Percentiles rank a stretch among this genome's conserved stretches.
Conservation (phyloP, 2,797 vertebrate species). For the Sebastiscus albofasciatus region DNA sequence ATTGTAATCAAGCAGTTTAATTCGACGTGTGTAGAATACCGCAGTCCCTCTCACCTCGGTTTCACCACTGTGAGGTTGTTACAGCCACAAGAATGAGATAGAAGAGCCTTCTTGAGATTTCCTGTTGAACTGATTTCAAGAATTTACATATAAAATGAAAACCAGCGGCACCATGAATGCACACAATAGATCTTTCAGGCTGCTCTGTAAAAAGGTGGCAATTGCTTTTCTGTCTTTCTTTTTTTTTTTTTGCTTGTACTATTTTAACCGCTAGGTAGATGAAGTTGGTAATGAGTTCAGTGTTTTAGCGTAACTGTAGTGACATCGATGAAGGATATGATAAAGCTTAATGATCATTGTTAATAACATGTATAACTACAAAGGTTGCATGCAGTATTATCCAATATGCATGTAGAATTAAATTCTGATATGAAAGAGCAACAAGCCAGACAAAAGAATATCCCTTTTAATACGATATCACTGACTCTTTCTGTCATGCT, state of each 20-base stretch:
- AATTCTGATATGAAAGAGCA: background rate
- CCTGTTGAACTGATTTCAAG: conserved; percentile 11
- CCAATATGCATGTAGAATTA: background rate
- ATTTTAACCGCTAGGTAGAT: background rate
- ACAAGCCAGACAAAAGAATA: background rate
- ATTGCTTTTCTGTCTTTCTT: background rate
- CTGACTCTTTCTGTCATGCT: background rate
- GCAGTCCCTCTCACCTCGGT: background rate
- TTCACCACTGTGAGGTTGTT: background rate
- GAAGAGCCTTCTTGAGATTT: conserved; percentile 3
- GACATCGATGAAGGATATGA: background rate
- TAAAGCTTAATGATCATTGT: background rate
- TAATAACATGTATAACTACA: background rate
- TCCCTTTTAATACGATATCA: background rate
- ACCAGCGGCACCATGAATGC: conserved; percentile 1
- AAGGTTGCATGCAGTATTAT: background rate
- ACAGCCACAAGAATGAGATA: background rate
- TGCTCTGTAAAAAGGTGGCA: background rate
- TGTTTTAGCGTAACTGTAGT: background rate
- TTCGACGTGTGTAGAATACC: background rate
- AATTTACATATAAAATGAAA: conserved; percentile 50
- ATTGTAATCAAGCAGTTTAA: background rate
- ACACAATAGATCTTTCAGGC: conserved; percentile 20
- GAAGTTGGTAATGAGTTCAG: background rate
- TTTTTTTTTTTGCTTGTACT: background rate